A percentile compares a stretch with the other conserved stretches of the same genome.
Conservation (phyloP, 2,888 invertebrate species). For the Hemicrepidius hirtus region DNA sequence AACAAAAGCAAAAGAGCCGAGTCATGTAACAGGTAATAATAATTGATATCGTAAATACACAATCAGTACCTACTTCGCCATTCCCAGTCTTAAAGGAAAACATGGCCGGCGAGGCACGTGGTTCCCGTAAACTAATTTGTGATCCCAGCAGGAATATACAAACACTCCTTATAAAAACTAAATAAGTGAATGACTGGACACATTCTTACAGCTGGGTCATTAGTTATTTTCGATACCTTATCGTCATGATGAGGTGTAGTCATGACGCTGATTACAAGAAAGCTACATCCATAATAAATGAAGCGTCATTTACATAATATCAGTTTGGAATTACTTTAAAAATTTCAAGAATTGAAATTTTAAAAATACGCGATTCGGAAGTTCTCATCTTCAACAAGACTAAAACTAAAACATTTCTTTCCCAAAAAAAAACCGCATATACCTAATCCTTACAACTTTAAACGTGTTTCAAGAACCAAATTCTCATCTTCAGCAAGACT, state of each 20-base stretch:
- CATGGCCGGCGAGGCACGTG: conserved; percentile 50
- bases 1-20: conserved; percentile 58
- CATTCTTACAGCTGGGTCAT: conserved; percentile 73
- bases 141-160: conserved; percentile 78
- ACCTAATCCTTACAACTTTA: no score
- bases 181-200: conserved; percentile 78
- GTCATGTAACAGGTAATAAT: conserved; percentile 67
- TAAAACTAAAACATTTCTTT: no score
- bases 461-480: no score
- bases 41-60: conserved; percentile 67
- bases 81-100: conserved; percentile 43
- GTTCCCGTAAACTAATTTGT: conserved; percentile 76
- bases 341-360: no score
- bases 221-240: conserved; percentile 72
- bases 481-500: no score
- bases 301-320: conserved; percentile 44
- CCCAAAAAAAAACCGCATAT: no score
- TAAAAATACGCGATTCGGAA: no score
- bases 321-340: conserved; percentile 41
- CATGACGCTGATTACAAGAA: conserved; percentile 69
- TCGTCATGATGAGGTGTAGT: conserved; percentile 70
- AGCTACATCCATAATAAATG: conserved; percentile 54
- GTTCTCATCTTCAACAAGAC: no score
- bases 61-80: conserved; percentile 56
- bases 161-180: conserved; percentile 75